Base-by-base conservation (phyloP, 2,888 invertebrate genomes). In the Polydrusus tereticollis region DNA sequence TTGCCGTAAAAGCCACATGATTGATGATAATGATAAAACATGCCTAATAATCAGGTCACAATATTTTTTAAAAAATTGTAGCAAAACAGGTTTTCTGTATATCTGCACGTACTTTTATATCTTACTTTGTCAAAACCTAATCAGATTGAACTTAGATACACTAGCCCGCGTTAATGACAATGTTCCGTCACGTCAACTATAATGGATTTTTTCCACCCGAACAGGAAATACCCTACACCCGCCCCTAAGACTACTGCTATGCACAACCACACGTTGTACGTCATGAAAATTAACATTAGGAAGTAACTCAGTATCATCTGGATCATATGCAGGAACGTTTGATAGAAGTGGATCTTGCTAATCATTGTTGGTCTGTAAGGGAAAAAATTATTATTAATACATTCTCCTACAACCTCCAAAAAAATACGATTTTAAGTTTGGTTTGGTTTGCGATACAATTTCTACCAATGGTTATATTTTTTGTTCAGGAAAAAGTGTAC, bases 211-310 rank as follows among this genome's bases (percentile, higher is more conserved):
- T 95, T 95, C 97, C 97, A 97, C 67, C 97, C 97, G 83, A 98
- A 98, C 45, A 97, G 88, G 86, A 98, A 98, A 86, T 97, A 98
- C 20, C 98, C 98, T 10, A 93, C 89, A 0, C 94, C 96, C 1
- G 96, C 95, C 45, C 98, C 98, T 8, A 94, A 83, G 0, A 96
- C 93, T 0, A 97, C 94, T 0, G 96, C 95, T 57, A 95, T 84
- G 84, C 97, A 97, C 71, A 98, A 88, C 95, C 96, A 98, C 16
- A 93, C 92, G 83, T 98, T 98, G 89, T 96, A 98, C 0, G 97
- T 97, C 98, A 98, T 98, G 85, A 98, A 97, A 78, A 97, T 94
- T 84, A 98, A 87, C 98, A 98, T 98, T 59, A 98, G 89, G 86
- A 97, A 92, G 86, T 98, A 97, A 78, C 96, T 95, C 75, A 97